Evolutionary conservation across 2,797 vertebrate genomes (phyloP), one percentile per base, ranked within the genome.

Genomic region (Eupleurogrammus muticus): DNA sequence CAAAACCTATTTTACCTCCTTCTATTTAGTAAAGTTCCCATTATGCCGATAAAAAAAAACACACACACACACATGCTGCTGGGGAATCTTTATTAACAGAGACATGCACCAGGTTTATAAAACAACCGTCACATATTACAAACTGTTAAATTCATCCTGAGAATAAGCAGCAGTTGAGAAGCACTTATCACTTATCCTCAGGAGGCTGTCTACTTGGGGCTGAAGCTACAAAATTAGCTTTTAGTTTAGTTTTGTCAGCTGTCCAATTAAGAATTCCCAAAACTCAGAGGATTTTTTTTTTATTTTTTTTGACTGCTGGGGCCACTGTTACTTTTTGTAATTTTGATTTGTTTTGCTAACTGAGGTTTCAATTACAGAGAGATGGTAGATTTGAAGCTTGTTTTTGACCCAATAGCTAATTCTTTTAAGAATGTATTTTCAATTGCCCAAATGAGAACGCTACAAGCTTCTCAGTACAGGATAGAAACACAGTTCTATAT

Each of bases 31-130:
- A 40, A 56, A 52, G 7, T 17, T 44, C 6, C 13, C 6, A 9
- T 64, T 9, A 9, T 19, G 6, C 13, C 0, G 2, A 46, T 1
- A 5, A 64, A 59, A 58, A 0, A 52, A 76, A 74, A 0, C 32
- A 50, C n/a, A 65, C 42, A 73, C 19, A 79, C 58, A 78, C 32
- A 50, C 5, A 16, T 49, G 16, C 76, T 87, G 82, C 52, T 75
- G 60, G 55, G 49, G 76, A 59, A 65, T 42, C 17, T 89, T 92
- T 91, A 89, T 81, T 90, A 44, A 50, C 48, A 36, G 81, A 79
- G 78, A 70, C 23, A 75, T 73, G 42, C 14, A 60, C 64, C 62
- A 36, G 40, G 58, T 79, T 66, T n/a, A 54, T 5, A 70, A 32
- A 75, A 56, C 42, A 53, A 47, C 61, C 58, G 19, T 74, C 24